phyloP scores from a whole-genome alignment of 2,888 invertebrate genomes.

The Troides helena region DNA sequence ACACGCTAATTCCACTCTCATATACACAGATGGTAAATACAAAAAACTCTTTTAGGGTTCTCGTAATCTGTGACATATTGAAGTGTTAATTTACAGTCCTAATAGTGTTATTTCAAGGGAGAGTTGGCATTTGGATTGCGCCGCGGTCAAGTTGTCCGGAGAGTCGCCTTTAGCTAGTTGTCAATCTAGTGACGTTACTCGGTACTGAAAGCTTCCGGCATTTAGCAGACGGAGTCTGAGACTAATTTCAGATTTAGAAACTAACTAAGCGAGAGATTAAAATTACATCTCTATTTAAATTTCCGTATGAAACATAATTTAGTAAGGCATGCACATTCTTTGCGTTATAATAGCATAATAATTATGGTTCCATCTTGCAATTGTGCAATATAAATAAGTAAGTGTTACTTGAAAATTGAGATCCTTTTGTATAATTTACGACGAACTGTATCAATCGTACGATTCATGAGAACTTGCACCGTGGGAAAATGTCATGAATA shows the following conservation, averaged over 20 bases:
- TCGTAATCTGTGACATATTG: conserved; percentile 10
- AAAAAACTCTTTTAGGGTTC: conserved; percentile 5
- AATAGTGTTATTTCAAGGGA: conserved; percentile 49
- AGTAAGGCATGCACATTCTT: background rate
- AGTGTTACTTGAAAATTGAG: background rate
- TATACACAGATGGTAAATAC: background rate
- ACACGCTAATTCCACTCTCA: background rate
- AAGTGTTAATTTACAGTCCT: conserved; percentile 28
- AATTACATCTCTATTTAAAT: conserved; percentile 11
- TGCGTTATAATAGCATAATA: background rate
- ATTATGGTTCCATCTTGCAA: background rate
- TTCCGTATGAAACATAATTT: background rate
- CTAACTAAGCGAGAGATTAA: conserved; percentile 10
- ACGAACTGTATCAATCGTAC: background rate
- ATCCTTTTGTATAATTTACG: background rate
- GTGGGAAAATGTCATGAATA: background rate
- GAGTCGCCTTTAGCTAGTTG: conserved; percentile 47
- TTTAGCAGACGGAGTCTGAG: conserved; percentile 43
- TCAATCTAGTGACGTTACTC: conserved; percentile 50
- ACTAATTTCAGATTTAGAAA: conserved; percentile 3
- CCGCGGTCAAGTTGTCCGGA: conserved; percentile 26
- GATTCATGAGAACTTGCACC: background rate
- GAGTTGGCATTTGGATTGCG: conserved; percentile 41
- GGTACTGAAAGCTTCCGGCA: conserved; percentile 54
- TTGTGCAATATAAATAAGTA: background rate